Percentiles rank a stretch among this genome's conserved stretches.
These are phyloP conservation scores for Enteromius paludinosus DNA, from an alignment of 2,797 vertebrate genomes.

Conservation along the genomic window DNA sequence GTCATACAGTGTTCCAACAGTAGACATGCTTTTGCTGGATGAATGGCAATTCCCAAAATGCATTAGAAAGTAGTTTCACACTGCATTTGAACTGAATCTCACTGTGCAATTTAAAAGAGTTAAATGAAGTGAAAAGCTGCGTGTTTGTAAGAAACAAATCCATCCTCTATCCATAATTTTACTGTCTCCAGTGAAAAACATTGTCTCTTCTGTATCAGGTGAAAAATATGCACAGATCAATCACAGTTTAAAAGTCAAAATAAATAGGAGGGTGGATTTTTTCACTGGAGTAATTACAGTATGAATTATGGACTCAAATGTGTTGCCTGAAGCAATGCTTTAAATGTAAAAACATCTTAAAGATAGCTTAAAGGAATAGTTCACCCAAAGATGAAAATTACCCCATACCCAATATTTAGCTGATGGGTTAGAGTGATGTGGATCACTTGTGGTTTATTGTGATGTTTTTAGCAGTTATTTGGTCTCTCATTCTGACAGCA, in stretches of 20 bases:
- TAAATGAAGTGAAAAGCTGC: no score
- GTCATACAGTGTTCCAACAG: background rate
- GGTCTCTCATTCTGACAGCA: background rate
- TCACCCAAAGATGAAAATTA: no score
- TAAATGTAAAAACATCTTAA: background rate
- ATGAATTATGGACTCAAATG: background rate
- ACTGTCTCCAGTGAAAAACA: background rate
- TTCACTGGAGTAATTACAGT: background rate
- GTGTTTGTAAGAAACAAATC: background rate
- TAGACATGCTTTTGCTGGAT: background rate
- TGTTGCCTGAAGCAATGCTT: background rate
- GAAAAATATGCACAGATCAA: background rate
- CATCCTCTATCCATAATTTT: background rate
- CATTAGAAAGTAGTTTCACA: background rate
- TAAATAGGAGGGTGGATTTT: no score
- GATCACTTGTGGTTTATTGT: background rate
- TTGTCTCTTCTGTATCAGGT: background rate
- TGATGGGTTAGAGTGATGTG: background rate
- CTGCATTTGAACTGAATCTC: background rate
- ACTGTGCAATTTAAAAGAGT: background rate
- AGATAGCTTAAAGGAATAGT: no score
- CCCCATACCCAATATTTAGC: background rate
- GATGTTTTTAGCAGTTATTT: background rate
- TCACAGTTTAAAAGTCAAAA: no score
- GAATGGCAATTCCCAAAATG: background rate